Conservation (phyloP, 2,113 vertebrate species). For the Aix galericulata region DNA sequence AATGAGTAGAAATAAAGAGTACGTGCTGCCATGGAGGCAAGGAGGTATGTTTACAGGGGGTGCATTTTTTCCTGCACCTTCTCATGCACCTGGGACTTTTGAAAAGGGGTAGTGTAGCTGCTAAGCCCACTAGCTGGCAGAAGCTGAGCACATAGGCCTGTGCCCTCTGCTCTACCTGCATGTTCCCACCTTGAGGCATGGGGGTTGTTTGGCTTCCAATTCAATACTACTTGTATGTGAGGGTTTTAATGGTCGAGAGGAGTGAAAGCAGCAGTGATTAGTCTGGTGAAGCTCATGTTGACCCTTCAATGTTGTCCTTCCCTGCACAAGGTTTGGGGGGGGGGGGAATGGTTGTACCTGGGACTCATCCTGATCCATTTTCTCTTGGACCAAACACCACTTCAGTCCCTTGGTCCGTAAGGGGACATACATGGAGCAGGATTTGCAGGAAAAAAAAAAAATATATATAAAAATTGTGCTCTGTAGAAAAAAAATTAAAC, state of each 20-base stretch:
- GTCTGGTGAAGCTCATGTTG: not conserved
- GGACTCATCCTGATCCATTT: not conserved
- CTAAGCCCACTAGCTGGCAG: not conserved
- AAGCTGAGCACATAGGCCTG: not conserved
- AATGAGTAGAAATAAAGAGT: not conserved
- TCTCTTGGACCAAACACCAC: not conserved
- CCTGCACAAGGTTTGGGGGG: not conserved
- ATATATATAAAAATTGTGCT: not conserved
- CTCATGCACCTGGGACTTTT: not conserved
- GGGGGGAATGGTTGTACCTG: not conserved
- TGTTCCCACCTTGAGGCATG: not conserved
- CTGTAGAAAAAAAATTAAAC: not conserved
- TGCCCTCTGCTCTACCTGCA: accelerated
- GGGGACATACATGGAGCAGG: not conserved
- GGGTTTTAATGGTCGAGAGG: not conserved
- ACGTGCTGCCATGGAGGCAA: not conserved
- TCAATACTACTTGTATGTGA: not conserved
- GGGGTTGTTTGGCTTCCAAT: not conserved
- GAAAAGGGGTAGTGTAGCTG: not conserved
- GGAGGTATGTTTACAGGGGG: too few relatives aligned
- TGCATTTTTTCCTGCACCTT: not conserved
- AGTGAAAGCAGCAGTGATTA: not conserved
- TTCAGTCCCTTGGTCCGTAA: not conserved
- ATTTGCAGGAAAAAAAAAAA: not conserved
- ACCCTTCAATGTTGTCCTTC: not conserved